These are phyloP conservation scores for Scomber colias DNA, from an alignment of 2,113 vertebrate species.

Conservation along the genomic window DNA sequence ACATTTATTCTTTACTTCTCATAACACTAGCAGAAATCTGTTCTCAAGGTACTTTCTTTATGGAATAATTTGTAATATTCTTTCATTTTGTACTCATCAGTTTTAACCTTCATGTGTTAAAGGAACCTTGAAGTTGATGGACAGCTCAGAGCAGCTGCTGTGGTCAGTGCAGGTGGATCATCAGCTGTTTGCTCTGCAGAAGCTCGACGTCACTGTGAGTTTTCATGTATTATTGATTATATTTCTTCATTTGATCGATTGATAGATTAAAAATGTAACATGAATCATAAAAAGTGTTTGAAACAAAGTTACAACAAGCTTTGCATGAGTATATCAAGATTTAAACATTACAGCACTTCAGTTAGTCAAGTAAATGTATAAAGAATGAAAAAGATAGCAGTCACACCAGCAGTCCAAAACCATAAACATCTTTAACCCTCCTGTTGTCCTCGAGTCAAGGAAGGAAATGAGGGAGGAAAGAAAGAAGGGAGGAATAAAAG, in stretches of 20 bases:
- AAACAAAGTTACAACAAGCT: neutral
- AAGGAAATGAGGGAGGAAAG: no score
- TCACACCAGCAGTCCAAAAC: no score
- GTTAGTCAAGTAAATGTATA: neutral
- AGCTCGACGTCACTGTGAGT: conserved; percentile 96
- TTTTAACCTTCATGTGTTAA: neutral
- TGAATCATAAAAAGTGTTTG: neutral
- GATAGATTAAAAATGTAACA: no score
- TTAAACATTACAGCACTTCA: no score
- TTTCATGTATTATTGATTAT: neutral
- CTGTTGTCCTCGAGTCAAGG: no score
- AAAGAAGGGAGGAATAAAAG: no score
- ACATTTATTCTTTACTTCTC: neutral
- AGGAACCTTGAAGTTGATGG: conserved; percentile 97
- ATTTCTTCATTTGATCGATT: no score
- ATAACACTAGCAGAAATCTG: no score
- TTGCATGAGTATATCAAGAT: no score
- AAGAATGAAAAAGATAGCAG: neutral
- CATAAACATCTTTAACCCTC: no score
- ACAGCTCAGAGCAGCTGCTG: conserved; percentile 92
- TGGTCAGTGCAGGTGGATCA: conserved; percentile 99
- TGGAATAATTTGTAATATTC: neutral
- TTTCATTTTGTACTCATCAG: neutral
- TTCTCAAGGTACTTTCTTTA: neutral
- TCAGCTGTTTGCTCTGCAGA: conserved; percentile 97